Evolutionary conservation across 2,113 vertebrate genomes (phyloP).

Genomic region (Corythornis cristatus): DNA sequence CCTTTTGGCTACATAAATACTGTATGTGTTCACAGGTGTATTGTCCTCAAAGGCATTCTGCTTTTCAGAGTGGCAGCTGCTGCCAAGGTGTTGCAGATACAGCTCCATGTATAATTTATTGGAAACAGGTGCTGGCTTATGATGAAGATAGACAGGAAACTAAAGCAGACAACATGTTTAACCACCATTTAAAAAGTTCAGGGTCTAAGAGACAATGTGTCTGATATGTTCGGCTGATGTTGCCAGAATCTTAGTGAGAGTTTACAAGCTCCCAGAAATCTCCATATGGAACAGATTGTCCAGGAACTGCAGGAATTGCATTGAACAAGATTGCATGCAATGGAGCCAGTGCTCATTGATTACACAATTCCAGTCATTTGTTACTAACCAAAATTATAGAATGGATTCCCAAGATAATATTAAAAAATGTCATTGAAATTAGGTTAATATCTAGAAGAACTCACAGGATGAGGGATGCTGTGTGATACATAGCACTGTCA

Average conservation of each 20-base stretch:
- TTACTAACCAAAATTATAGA: conserved; percentile 44
- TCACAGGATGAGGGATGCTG: neutral
- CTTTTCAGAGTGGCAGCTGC: conserved; percentile 77
- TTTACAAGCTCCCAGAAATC: conserved; percentile 65
- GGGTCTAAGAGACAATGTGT: conserved; percentile 79
- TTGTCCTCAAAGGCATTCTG: conserved; percentile 80
- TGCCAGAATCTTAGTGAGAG: conserved; percentile 66
- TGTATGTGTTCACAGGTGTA: conserved; percentile 84
- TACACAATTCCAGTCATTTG: conserved; percentile 60
- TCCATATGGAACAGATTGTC: conserved; percentile 74
- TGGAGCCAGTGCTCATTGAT: conserved; percentile 60
- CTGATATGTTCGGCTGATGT: conserved; percentile 75
- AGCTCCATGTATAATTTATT: conserved; percentile 80
- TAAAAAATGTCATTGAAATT: conserved; percentile 60
- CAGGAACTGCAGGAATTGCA: conserved; percentile 66
- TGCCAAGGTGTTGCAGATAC: conserved; percentile 83
- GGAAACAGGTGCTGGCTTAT: conserved; percentile 80
- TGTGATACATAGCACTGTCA: neutral
- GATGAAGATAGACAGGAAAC: conserved; percentile 83
- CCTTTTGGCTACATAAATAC: conserved; percentile 82
- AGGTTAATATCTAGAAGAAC: conserved; percentile 12
- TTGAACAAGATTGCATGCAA: conserved; percentile 64
- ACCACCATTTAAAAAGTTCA: conserved; percentile 77
- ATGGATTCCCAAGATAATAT: conserved; percentile 45
- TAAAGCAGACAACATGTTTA: conserved; percentile 81